These are phyloP conservation scores for Callyntrura sp. DNA, from an alignment of 2,888 invertebrate species.

Conservation along the genomic window DNA sequence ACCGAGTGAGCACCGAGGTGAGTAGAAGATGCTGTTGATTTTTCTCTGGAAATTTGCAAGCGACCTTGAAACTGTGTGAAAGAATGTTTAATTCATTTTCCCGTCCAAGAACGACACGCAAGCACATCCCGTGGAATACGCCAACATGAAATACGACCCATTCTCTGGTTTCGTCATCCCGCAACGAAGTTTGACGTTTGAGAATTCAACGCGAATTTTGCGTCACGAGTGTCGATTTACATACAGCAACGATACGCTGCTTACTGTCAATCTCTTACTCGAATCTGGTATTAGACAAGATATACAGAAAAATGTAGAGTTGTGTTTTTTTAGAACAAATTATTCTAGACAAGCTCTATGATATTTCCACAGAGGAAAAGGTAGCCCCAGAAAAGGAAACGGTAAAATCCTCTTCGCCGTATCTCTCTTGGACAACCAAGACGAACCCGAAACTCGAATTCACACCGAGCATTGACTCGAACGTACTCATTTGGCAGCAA, in stretches of 20 bases:
- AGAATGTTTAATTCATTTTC: no score
- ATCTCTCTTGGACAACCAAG: constrained; percentile 79
- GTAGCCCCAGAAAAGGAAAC: constrained; percentile 74
- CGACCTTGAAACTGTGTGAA: no score
- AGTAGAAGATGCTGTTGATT: no score
- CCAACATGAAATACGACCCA: constrained; percentile 63
- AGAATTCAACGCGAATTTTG: constrained; percentile 51
- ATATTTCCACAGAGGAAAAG: constrained; percentile 71
- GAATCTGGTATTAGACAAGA: constrained; percentile 67
- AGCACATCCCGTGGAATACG: constrained; percentile 1
- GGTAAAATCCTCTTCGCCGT: constrained; percentile 74
- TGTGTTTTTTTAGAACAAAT: neutral
- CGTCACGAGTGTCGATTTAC: constrained; percentile 63
- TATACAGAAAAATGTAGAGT: neutral
- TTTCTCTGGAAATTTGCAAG: no score
- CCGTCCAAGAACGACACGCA: neutral
- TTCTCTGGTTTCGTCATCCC: constrained; percentile 63
- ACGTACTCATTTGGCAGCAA: constrained; percentile 75
- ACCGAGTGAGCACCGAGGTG: constrained; percentile 10
- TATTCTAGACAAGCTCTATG: neutral
- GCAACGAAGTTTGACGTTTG: constrained; percentile 18
- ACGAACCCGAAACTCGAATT: constrained; percentile 67
- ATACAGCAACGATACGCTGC: constrained; percentile 3
- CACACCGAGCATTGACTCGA: constrained; percentile 56
- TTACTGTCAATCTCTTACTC: constrained; percentile 65